These are phyloP conservation scores for Burhinus oedicnemus DNA, from an alignment of 2,113 vertebrate genomes.

Conservation along the genomic window DNA sequence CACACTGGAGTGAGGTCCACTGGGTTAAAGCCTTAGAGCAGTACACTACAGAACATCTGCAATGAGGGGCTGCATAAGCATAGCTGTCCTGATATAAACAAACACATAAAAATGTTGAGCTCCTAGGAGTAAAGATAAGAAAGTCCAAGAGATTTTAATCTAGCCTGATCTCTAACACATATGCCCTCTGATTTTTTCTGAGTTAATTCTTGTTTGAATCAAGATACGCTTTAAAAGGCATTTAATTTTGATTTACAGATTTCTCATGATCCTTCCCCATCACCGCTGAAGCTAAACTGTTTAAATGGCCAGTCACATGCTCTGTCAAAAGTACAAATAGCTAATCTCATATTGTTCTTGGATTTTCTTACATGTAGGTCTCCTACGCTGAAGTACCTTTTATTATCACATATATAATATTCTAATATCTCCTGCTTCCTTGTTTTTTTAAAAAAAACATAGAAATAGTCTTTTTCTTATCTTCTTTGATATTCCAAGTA, in stretches of 20 bases:
- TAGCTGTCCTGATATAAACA: neutral
- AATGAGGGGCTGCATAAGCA: rapidly evolving
- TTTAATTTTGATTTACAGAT: neutral
- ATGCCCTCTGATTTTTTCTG: neutral
- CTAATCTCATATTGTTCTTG: neutral
- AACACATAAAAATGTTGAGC: neutral
- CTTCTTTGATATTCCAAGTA: neutral
- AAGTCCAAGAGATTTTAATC: neutral
- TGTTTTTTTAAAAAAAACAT: neutral
- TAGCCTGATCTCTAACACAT: neutral
- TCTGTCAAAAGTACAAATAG: neutral
- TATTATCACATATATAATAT: neutral
- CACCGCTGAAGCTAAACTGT: neutral
- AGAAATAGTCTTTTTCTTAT: neutral
- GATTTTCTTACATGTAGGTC: neutral
- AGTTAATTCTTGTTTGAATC: neutral
- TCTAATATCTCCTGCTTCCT: neutral
- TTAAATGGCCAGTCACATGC: neutral
- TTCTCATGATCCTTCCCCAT: neutral
- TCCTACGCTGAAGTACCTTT: neutral
- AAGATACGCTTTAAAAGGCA: neutral
- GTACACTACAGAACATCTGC: neutral
- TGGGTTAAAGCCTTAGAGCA: neutral
- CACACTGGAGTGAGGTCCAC: neutral
- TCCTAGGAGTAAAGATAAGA: neutral